phyloP scores from a whole-genome alignment of 2,113 vertebrate genomes.

The Rissa tridactyla region DNA sequence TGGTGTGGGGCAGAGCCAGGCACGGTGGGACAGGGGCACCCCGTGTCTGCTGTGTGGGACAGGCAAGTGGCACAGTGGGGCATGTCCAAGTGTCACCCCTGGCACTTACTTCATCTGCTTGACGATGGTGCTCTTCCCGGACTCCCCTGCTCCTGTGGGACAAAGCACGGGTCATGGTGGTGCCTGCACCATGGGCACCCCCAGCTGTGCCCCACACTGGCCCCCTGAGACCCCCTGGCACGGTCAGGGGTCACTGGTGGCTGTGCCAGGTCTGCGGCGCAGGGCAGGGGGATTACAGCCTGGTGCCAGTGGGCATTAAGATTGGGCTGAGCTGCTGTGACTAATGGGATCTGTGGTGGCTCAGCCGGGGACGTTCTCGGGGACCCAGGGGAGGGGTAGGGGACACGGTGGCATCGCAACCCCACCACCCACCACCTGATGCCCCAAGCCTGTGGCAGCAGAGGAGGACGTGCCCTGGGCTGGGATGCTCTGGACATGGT shows the following conservation, averaged over 20 bases:
- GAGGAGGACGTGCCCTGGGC: neutral
- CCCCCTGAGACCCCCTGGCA: neutral
- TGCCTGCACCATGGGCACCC: rapidly evolving
- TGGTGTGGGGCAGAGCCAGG: neutral
- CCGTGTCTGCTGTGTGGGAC: neutral
- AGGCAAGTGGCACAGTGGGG: rapidly evolving
- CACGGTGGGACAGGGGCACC: neutral
- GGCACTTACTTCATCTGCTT: slow-evolving; percentile 99
- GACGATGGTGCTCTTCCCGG: slow-evolving; percentile 97
- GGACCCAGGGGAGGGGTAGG: neutral
- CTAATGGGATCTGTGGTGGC: neutral
- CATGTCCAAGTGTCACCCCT: rapidly evolving
- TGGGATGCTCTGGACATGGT: no score
- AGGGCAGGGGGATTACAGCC: neutral
- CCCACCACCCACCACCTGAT: rapidly evolving
- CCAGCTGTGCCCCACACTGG: rapidly evolving
- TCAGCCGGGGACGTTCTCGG: neutral
- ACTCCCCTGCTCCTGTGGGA: slow-evolving; percentile 91
- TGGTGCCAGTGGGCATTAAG: neutral
- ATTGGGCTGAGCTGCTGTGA: neutral
- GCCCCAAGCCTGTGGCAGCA: neutral
- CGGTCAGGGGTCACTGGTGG: rapidly evolving
- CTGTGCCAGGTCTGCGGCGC: rapidly evolving
- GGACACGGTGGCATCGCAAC: rapidly evolving
- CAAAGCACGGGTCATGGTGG: rapidly evolving